Base-by-base conservation (phyloP, 2,797 vertebrate species). In the Novumbra hubbsi region DNA sequence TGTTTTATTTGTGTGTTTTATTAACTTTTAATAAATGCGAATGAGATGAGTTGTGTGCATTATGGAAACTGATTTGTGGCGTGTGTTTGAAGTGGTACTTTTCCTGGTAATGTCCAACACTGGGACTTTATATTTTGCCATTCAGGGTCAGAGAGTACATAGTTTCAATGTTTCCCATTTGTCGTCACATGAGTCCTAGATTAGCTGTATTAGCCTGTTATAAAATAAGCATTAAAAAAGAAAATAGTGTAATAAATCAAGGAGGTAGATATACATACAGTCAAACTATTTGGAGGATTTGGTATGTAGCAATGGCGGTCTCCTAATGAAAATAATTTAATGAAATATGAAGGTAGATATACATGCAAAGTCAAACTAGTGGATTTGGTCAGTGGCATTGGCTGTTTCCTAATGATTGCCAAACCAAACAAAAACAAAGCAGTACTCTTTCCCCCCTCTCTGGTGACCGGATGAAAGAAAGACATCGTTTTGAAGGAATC, bases 351-450 rank as follows among this genome's bases (percentile, higher is more conserved):
- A n/a, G n/a, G n/a, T n/a, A n/a, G n/a, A n/a, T n/a, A n/a, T n/a
- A n/a, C n/a, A n/a, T n/a, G n/a, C n/a, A n/a, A n/a, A n/a, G n/a
- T n/a, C n/a, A n/a, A n/a, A n/a, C n/a, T n/a, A n/a, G n/a, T n/a
- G n/a, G n/a, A n/a, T n/a, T 84, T 73, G 80, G 71, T 74, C 78
- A 73, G 78, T 78, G 77, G 78, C 63, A 77, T 82, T 72, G 75
- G 76, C 81, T 76, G 75, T 80, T 83, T 69, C 65, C 66, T 34
- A 27, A 73, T 60, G 68, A 55, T 86, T 77, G 86, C 88, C 89
- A 90, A 90, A 85, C 84, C 79, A 88, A 92, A 92, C 86, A 88
- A 89, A 84, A 90, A 89, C 87, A 88, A 80, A 81, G 70, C 52
- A 67, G 75, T 70, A 83, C 81, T 77, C 79, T 84, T 75, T 77